A percentile compares a stretch with the other conserved stretches of the same genome.
These are phyloP conservation scores for Pheosia tremula DNA, from an alignment of 2,888 invertebrate species.

Conservation along the genomic window DNA sequence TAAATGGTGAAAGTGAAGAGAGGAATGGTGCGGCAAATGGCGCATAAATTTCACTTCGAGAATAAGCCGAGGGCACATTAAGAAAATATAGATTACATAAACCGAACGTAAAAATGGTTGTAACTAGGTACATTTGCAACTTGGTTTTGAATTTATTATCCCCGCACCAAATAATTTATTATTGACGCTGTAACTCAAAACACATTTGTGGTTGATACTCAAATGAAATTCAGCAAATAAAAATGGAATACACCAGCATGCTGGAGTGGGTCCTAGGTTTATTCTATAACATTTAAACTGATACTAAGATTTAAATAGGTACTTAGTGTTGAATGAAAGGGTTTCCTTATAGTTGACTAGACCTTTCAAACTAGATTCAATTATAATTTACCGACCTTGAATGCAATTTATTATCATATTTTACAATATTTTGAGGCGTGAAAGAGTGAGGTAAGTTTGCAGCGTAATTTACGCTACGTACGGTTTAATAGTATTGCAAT, in stretches of 20 bases:
- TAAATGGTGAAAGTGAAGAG: slow-evolving; percentile 58
- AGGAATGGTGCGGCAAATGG: slow-evolving; percentile 68
- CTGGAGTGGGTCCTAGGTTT: slow-evolving; percentile 31
- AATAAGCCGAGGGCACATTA: slow-evolving; percentile 70
- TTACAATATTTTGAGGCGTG: no score
- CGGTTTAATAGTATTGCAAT: no score
- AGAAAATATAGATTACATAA: slow-evolving; percentile 71
- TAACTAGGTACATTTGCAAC: slow-evolving; percentile 37
- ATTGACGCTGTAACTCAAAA: slow-evolving; percentile 5
- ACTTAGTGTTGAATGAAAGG: no score
- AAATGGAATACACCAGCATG: slow-evolving; percentile 23
- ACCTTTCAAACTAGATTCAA: no score
- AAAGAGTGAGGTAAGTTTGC: no score
- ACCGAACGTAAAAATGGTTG: slow-evolving; percentile 57
- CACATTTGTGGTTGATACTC: slow-evolving; percentile 14
- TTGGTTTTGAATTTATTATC: slow-evolving; percentile 39
- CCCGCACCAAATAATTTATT: slow-evolving; percentile 17
- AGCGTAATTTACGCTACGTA: no score
- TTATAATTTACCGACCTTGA: no score
- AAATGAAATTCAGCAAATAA: slow-evolving; percentile 20
- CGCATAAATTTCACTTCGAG: slow-evolving; percentile 73
- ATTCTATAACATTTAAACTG: no score
- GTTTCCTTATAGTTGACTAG: no score
- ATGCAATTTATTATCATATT: no score
- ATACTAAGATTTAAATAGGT: no score